phyloP scores from a whole-genome alignment of 2,113 vertebrate genomes.

The Chlorodrepanis virens region DNA sequence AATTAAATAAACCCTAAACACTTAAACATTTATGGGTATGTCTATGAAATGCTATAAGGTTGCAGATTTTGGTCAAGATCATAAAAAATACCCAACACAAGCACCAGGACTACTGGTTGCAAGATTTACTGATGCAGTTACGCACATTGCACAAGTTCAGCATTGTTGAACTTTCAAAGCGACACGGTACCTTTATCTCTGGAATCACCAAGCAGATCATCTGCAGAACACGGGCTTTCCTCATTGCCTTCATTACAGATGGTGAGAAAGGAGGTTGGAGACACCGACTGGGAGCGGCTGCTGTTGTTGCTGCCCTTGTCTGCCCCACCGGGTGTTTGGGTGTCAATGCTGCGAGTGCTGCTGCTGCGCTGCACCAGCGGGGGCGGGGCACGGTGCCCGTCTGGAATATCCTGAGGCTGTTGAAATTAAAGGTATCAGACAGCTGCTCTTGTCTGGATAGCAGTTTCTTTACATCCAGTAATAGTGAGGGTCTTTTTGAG shows the following conservation, averaged over 20 bases:
- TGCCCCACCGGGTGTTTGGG: constrained; percentile 91
- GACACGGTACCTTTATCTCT: constrained; percentile 86
- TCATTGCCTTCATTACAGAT: constrained; percentile 86
- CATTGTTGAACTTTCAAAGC: fast-evolving
- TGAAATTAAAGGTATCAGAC: background rate
- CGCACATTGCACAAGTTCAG: fast-evolving
- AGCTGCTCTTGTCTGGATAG: background rate
- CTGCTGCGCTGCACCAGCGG: constrained; percentile 89
- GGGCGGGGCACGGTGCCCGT: constrained; percentile 93
- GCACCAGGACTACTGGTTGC: background rate
- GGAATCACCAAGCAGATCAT: constrained; percentile 79
- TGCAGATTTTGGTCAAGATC: background rate
- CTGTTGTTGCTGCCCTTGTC: constrained; percentile 89
- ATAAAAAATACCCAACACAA: background rate
- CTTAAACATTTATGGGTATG: background rate
- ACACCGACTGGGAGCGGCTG: constrained; percentile 93
- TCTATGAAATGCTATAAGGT: background rate
- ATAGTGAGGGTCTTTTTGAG: background rate
- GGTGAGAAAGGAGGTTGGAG: constrained; percentile 92
- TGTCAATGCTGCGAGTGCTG: constrained; percentile 96
- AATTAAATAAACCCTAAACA: background rate
- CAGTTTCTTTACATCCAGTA: background rate
- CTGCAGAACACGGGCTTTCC: constrained; percentile 86
- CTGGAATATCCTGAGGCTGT: constrained; percentile 94
- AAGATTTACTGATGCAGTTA: background rate